phyloP scores from a whole-genome alignment of 2,797 vertebrate species.

The Aphelocoma californica region DNA sequence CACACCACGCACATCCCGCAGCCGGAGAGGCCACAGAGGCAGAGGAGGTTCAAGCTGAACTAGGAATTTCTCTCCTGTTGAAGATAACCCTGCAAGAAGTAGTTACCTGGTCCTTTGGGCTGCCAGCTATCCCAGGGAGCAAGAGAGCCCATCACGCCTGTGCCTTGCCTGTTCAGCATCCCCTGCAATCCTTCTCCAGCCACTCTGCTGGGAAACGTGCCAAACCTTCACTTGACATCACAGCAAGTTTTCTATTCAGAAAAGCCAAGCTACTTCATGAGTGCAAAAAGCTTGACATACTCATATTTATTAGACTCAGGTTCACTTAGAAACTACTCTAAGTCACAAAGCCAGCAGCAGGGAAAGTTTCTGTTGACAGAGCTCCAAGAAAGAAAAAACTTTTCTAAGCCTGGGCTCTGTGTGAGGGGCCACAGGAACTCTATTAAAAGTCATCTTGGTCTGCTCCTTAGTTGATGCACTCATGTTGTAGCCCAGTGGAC shows the following conservation, averaged over 20 bases:
- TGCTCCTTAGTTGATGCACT: background rate
- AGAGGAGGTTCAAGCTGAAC: background rate
- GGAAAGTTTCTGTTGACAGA: background rate
- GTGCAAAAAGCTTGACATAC: background rate
- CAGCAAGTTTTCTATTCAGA: background rate
- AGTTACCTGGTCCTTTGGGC: background rate
- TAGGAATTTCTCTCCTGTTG: background rate
- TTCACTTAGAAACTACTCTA: background rate
- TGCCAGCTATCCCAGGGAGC: background rate
- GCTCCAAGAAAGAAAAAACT: background rate
- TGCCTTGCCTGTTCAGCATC: background rate
- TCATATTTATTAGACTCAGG: background rate
- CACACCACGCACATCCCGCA: background rate
- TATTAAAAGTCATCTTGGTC: background rate
- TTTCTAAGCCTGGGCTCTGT: background rate
- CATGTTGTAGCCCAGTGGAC: background rate
- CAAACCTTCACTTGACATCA: background rate
- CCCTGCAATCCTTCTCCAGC: background rate
- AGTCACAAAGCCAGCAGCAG: background rate
- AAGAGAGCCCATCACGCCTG: accelerated
- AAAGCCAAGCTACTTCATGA: background rate
- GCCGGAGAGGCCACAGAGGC: background rate
- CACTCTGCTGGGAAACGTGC: background rate
- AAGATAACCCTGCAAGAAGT: background rate
- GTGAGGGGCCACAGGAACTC: background rate